Evolutionary conservation across 2,113 vertebrate genomes (phyloP).

Genomic region (Pangasianodon hypophthalmus): DNA sequence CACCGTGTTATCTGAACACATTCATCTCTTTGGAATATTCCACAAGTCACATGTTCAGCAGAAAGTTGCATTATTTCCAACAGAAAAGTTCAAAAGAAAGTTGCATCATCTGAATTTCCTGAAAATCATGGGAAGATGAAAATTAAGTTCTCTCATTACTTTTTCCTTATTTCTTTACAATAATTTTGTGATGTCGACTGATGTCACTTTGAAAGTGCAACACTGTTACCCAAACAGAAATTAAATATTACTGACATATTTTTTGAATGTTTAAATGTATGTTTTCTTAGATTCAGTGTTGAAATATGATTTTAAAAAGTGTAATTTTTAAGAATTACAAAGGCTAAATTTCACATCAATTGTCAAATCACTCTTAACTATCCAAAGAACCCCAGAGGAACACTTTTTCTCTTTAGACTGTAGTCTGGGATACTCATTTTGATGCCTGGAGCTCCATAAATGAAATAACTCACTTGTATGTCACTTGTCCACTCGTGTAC

Average conservation of each 20-base stretch:
- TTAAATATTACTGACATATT: neutral
- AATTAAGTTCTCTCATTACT: neutral
- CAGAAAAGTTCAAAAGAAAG: neutral
- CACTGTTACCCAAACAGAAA: neutral
- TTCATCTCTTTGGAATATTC: neutral
- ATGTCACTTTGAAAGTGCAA: neutral
- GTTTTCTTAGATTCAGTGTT: no score
- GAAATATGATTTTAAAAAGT: neutral
- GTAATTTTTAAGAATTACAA: neutral
- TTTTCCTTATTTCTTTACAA: neutral
- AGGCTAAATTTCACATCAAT: neutral
- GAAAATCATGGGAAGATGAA: neutral
- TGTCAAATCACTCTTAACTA: neutral
- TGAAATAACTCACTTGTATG: neutral
- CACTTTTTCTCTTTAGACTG: neutral
- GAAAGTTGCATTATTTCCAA: neutral
- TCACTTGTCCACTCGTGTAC: neutral
- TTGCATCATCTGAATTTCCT: neutral
- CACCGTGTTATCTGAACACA: neutral
- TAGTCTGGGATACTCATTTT: neutral
- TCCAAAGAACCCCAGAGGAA: neutral
- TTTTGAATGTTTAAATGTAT: neutral
- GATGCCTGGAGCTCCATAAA: neutral
- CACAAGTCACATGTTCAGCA: neutral
- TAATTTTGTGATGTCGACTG: neutral